phyloP scores from a whole-genome alignment of 2,113 vertebrate genomes.

The Caranx melampygus region DNA sequence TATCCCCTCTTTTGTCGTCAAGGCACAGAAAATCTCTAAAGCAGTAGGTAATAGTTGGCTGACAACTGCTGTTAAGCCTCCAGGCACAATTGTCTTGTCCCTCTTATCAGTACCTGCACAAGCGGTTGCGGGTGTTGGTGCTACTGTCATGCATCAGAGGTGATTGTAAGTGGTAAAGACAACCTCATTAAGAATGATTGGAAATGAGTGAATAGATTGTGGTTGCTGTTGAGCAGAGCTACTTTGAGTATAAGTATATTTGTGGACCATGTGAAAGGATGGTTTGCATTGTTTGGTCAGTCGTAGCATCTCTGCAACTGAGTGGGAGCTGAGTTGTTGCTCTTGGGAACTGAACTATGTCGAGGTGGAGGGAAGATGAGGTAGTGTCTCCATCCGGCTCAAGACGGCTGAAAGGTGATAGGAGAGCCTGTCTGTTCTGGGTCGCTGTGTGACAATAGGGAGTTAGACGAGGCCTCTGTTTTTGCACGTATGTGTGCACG shows the following conservation, averaged over 20 bases:
- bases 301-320: conserved; percentile 13
- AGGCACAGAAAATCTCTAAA: conserved; percentile 63
- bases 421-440: conserved; percentile 48
- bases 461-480: conserved; percentile 35
- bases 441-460: conserved; percentile 34
- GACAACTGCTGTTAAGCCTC: conserved; percentile 48
- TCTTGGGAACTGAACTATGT: conserved; percentile 52
- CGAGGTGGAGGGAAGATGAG: conserved; percentile 64
- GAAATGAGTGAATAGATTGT: not conserved
- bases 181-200: not conserved
- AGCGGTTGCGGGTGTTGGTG: conserved; percentile 12
- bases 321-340: conserved; percentile 47
- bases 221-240: not conserved
- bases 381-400: conserved; percentile 73
- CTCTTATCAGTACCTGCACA: conserved; percentile 40
- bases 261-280: not conserved
- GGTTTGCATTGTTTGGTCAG: conserved; percentile 9
- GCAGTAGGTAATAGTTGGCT: conserved; percentile 21
- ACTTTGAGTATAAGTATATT: not conserved
- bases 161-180: not conserved
- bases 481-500: not conserved
- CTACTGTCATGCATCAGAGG: conserved; percentile 15
- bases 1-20: conserved; percentile 70
- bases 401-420: conserved; percentile 74
- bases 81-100: conserved; percentile 66